Conservation (phyloP, 1,140 invertebrate genomes). For the Gonioctena quinquepunctata region DNA sequence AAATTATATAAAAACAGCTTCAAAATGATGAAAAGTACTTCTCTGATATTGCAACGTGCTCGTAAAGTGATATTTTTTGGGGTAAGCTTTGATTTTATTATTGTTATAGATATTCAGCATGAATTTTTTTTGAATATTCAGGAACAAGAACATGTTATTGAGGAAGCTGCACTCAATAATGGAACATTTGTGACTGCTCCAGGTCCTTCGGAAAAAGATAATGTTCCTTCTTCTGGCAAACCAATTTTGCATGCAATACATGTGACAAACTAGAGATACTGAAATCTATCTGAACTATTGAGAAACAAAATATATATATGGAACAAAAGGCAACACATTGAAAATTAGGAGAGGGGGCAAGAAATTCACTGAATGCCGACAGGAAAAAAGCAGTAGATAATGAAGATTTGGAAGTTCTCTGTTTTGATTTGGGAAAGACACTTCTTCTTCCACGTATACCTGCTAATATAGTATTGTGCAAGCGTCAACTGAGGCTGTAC, state of each 20-base stretch:
- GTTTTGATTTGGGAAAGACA: constrained; percentile 19
- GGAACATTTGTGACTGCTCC: not conserved
- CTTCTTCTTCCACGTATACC: constrained; percentile 14
- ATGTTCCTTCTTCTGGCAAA: not conserved
- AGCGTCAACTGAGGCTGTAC: constrained; percentile 22
- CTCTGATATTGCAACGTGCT: not conserved
- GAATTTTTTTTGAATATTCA: not conserved
- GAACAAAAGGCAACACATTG: constrained; percentile 5
- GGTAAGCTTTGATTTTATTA: not conserved
- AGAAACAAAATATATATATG: not conserved
- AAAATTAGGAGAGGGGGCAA: not conserved
- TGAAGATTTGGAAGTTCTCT: not conserved
- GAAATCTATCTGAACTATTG: not conserved
- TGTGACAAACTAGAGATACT: constrained; percentile 18
- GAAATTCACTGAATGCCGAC: not conserved
- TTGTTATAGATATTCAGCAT: not conserved
- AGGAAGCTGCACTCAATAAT: not conserved
- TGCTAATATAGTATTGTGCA: constrained; percentile 22
- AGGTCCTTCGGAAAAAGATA: not conserved
- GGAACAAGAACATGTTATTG: not conserved
- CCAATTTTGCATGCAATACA: constrained; percentile 9
- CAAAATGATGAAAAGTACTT: not conserved
- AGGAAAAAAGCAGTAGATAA: not conserved
- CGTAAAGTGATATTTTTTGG: not conserved
- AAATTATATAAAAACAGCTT: not conserved